Percentiles rank a stretch among this genome's conserved stretches.
These are phyloP conservation scores for Chionoecetes opilio DNA, from an alignment of 1,140 invertebrate species.

Conservation along the genomic window DNA sequence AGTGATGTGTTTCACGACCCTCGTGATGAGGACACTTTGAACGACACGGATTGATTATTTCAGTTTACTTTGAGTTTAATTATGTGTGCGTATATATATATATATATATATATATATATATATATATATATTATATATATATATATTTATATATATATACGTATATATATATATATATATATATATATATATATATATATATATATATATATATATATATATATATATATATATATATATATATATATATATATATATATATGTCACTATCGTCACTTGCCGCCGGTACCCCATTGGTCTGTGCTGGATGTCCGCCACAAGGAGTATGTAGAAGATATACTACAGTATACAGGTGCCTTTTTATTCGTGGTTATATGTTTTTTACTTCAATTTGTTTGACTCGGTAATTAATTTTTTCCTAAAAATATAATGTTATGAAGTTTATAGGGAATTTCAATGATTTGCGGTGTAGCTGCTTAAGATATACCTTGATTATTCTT, in stretches of 20 bases:
- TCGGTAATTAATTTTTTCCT: no score
- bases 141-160: background rate
- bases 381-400: no score
- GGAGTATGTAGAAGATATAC: no score
- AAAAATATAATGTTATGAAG: background rate
- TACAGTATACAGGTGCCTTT: no score
- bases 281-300: no score
- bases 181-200: conserved; percentile 59
- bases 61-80: no score
- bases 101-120: no score
- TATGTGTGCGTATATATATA: background rate
- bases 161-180: conserved; percentile 58
- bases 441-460: background rate
- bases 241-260: conserved; percentile 51
- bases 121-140: background rate
- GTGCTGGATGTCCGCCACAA: no score
- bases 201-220: conserved; percentile 59
- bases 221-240: conserved; percentile 59
- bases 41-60: no score
- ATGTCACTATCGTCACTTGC: background rate
- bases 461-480: background rate
- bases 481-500: conserved; percentile 9
- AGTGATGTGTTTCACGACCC: background rate
- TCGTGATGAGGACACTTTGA: no score
- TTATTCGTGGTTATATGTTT: no score